A percentile compares a stretch with the other conserved stretches of the same genome.
These are phyloP conservation scores for Bujurquina vittata DNA, from an alignment of 2,113 vertebrate species.

Conservation along the genomic window DNA sequence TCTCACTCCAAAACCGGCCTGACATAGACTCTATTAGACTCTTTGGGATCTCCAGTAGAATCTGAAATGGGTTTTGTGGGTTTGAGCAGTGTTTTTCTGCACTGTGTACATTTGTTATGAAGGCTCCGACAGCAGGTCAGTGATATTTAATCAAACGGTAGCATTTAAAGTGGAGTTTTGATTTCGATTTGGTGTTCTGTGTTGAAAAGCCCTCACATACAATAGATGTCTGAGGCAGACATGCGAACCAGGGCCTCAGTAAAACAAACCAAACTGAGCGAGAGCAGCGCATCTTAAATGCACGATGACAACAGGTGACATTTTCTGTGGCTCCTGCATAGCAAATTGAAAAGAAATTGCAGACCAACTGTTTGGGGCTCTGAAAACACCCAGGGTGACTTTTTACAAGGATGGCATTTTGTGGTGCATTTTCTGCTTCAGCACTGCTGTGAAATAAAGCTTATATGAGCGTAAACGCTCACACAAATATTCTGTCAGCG, in stretches of 20 bases:
- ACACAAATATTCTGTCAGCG: constrained; percentile 30
- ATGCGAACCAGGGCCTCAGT: neutral
- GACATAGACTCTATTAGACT: neutral
- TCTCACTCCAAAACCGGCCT: neutral
- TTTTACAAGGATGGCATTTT: constrained; percentile 39
- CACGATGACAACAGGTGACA: constrained; percentile 51
- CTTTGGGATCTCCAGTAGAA: neutral
- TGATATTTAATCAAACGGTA: neutral
- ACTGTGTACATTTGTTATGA: neutral
- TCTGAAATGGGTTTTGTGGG: neutral
- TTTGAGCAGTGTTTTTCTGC: neutral
- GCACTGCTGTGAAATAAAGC: constrained; percentile 33
- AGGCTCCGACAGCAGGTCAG: neutral
- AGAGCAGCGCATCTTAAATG: constrained; percentile 18
- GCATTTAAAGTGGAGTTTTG: neutral
- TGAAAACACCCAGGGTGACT: constrained; percentile 34
- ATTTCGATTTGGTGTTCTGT: constrained; percentile 2
- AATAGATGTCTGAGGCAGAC: neutral
- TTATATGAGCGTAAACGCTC: constrained; percentile 37
- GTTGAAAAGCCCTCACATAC: neutral
- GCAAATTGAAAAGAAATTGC: constrained; percentile 44
- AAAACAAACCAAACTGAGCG: neutral
- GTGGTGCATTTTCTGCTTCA: constrained; percentile 51
- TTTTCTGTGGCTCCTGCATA: constrained; percentile 37
- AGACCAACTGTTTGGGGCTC: constrained; percentile 33